Evolutionary conservation across 2,888 invertebrate species (phyloP).

Genomic region (Andricus curvator): DNA sequence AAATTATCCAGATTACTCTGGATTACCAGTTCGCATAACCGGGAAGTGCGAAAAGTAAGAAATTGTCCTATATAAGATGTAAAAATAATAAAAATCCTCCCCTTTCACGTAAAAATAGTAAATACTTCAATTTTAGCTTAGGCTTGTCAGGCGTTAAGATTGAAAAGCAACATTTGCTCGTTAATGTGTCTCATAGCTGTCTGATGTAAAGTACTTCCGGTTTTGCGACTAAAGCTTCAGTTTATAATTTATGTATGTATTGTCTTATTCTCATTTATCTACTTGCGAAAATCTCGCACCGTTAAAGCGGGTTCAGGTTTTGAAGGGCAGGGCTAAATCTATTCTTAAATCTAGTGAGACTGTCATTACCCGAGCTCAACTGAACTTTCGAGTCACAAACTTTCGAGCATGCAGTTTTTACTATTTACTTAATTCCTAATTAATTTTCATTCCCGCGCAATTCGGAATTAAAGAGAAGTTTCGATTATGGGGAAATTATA

Average conservation of each 20-base stretch:
- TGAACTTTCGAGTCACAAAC: neutral
- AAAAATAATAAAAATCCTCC: too few relatives aligned
- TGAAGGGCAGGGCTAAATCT: conserved; percentile 57
- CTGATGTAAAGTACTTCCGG: conserved; percentile 11
- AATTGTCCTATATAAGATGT: too few relatives aligned
- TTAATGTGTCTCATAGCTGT: conserved; percentile 1
- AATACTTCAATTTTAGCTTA: conserved; percentile 16
- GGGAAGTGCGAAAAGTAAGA: too few relatives aligned
- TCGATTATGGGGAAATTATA: conserved; percentile 59
- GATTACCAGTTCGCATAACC: too few relatives aligned
- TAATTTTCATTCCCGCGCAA: neutral
- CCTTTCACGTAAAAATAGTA: neutral
- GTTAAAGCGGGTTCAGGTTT: conserved; percentile 42
- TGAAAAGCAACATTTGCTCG: conserved; percentile 26
- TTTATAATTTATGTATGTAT: neutral
- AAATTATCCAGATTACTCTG: too few relatives aligned
- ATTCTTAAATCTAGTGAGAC: conserved; percentile 34
- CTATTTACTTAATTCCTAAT: neutral
- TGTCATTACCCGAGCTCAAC: neutral
- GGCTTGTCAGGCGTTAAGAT: conserved; percentile 14
- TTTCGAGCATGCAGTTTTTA: neutral
- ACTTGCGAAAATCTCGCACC: conserved; percentile 22
- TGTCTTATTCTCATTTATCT: neutral
- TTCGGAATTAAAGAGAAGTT: neutral
- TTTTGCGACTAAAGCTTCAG: neutral